phyloP scores from a whole-genome alignment of 2,888 invertebrate species.

The Sesia apiformis region DNA sequence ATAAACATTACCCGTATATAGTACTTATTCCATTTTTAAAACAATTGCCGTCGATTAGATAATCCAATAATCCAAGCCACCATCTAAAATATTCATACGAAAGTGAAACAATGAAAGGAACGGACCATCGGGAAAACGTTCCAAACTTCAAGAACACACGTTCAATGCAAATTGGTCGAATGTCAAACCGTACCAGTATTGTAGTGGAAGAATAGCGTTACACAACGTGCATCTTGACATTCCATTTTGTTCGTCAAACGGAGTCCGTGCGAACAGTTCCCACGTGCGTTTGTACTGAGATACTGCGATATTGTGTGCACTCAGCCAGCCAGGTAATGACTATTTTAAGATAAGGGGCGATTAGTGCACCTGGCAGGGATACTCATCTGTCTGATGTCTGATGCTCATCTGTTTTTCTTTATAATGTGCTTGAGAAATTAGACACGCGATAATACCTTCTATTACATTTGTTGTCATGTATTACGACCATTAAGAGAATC shows the following conservation, averaged over 20 bases:
- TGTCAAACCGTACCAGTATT: slow-evolving; percentile 35
- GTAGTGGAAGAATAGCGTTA: slow-evolving; percentile 33
- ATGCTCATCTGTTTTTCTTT: neutral
- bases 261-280: slow-evolving; percentile 55
- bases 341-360: slow-evolving; percentile 36
- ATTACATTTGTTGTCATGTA: too few relatives aligned
- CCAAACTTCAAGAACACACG: slow-evolving; percentile 38
- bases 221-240: slow-evolving; percentile 69
- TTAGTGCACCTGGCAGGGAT: slow-evolving; percentile 24
- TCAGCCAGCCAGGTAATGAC: slow-evolving; percentile 46
- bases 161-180: slow-evolving; percentile 49
- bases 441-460: too few relatives aligned
- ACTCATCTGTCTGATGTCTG: neutral
- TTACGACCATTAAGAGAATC: too few relatives aligned
- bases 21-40: too few relatives aligned
- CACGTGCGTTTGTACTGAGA: slow-evolving; percentile 31
- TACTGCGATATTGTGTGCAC: slow-evolving; percentile 27
- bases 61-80: too few relatives aligned
- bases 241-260: slow-evolving; percentile 59
- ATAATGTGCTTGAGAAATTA: too few relatives aligned
- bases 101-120: slow-evolving; percentile 29
- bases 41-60: too few relatives aligned
- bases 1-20: too few relatives aligned
- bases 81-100: too few relatives aligned
- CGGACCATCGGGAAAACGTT: slow-evolving; percentile 25